Evolutionary conservation across 2,888 invertebrate genomes (phyloP).

Genomic region (Tenthredo livida): DNA sequence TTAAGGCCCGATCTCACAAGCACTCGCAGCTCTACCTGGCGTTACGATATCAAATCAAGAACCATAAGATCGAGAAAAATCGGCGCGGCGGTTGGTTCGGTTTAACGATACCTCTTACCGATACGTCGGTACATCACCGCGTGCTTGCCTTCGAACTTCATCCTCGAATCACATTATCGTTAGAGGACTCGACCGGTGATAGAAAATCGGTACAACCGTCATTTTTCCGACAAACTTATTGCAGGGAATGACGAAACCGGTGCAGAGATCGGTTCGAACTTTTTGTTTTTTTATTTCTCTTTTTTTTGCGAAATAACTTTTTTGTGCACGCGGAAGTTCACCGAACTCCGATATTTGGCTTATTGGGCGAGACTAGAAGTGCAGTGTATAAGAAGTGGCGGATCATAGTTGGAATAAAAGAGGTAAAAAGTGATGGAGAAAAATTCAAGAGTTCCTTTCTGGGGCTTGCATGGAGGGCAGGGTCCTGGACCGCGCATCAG

Average conservation of each 20-base stretch:
- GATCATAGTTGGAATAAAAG: not conserved
- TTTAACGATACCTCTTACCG: not conserved
- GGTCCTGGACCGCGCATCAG: slow-evolving; percentile 60
- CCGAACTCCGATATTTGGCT: not conserved
- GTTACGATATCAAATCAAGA: not conserved
- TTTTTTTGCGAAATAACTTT: not conserved
- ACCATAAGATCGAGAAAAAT: not conserved
- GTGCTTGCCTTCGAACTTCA: not conserved
- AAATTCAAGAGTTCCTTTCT: slow-evolving; percentile 55
- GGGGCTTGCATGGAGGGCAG: slow-evolving; percentile 60
- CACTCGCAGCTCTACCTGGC: slow-evolving; percentile 1
- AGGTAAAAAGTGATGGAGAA: not conserved
- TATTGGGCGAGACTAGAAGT: not conserved
- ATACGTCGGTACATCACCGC: not conserved
- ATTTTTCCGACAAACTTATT: not conserved
- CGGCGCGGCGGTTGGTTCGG: not conserved
- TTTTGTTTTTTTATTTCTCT: not conserved
- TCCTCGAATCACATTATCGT: not conserved
- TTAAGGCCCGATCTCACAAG: not conserved
- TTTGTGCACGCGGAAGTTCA: not conserved
- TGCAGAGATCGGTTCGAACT: not conserved
- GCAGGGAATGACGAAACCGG: not conserved
- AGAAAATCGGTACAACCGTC: not conserved
- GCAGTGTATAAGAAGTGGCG: not conserved
- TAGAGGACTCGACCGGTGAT: not conserved